phyloP scores from a whole-genome alignment of 2,797 vertebrate genomes.

The Siniperca undulata region DNA sequence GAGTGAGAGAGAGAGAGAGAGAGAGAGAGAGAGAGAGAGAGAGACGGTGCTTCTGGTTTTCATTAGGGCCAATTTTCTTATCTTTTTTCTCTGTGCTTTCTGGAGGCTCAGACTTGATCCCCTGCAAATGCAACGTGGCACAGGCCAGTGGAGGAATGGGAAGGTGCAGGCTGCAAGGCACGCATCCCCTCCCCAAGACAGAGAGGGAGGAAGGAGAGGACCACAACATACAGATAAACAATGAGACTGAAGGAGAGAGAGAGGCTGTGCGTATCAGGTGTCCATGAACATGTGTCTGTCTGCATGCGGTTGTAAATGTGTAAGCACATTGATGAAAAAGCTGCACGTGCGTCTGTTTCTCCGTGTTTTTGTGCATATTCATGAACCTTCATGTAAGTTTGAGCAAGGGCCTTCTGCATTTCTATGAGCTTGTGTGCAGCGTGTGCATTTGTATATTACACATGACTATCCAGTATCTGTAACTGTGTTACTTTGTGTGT shows the following conservation, averaged over 20 bases:
- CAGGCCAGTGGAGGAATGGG: conserved; percentile 83
- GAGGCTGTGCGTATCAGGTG: conserved; percentile 38
- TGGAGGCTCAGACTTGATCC: conserved; percentile 90
- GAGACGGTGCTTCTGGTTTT: conserved; percentile 90
- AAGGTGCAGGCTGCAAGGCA: conserved; percentile 89
- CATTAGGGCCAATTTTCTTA: conserved; percentile 97
- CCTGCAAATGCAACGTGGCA: conserved; percentile 92
- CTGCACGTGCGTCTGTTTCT: conserved; percentile 6
- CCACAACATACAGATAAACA: conserved; percentile 55
- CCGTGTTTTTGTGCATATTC: conserved; percentile 16
- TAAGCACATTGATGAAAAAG: conserved; percentile 23
- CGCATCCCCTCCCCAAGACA: conserved; percentile 76
- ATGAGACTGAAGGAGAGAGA: conserved; percentile 17
- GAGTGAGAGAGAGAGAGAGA: conserved; percentile 18
- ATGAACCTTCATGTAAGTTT: background rate
- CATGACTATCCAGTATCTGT: background rate
- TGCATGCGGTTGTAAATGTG: conserved; percentile 29
- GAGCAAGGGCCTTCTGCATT: conserved; percentile 4
- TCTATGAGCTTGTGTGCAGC: background rate
- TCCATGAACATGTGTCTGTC: conserved; percentile 10
- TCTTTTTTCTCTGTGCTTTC: conserved; percentile 89
- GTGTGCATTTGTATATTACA: conserved; percentile 3
- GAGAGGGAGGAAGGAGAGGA: conserved; percentile 42
- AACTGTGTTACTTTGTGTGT: background rate
- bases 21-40: conserved; percentile 28